Conservation (phyloP, 2,113 vertebrate species). For the Conger conger region DNA sequence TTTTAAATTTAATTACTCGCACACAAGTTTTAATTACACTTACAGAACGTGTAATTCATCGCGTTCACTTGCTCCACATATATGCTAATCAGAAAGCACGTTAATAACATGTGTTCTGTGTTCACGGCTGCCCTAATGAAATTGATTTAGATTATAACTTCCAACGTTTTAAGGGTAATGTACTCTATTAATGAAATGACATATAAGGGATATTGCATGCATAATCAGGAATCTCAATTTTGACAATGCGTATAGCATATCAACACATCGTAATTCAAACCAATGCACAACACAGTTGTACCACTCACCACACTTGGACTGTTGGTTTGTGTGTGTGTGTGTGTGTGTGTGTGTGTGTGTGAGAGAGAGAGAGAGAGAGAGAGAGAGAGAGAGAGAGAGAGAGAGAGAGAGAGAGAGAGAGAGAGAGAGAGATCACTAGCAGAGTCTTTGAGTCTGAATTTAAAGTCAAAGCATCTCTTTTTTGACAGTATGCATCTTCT, state of each 20-base stretch:
- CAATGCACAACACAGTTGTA: neutral
- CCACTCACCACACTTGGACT: neutral
- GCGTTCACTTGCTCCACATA: slow-evolving; percentile 38
- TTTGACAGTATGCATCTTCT: neutral
- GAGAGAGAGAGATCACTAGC: neutral
- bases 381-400: neutral
- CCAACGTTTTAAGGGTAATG: slow-evolving; percentile 58
- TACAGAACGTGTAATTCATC: slow-evolving; percentile 58
- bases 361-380: slow-evolving; percentile 3
- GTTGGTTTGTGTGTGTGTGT: neutral
- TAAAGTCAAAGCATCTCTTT: neutral
- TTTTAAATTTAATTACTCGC: slow-evolving; percentile 53
- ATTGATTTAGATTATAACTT: slow-evolving; percentile 61
- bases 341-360: slow-evolving; percentile 31
- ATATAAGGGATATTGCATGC: slow-evolving; percentile 46
- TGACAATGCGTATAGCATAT: neutral
- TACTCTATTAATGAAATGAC: slow-evolving; percentile 60
- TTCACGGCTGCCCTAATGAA: slow-evolving; percentile 47
- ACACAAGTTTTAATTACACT: slow-evolving; percentile 64
- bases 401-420: neutral
- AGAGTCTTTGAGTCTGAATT: neutral
- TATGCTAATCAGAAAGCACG: slow-evolving; percentile 50
- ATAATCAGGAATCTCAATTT: slow-evolving; percentile 52
- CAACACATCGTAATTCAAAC: slow-evolving; percentile 17
- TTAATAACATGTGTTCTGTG: slow-evolving; percentile 53